A percentile compares a stretch with the other conserved stretches of the same genome.
Evolutionary conservation across 1,140 invertebrate genomes (phyloP).

Genomic region (Battus philenor): DNA sequence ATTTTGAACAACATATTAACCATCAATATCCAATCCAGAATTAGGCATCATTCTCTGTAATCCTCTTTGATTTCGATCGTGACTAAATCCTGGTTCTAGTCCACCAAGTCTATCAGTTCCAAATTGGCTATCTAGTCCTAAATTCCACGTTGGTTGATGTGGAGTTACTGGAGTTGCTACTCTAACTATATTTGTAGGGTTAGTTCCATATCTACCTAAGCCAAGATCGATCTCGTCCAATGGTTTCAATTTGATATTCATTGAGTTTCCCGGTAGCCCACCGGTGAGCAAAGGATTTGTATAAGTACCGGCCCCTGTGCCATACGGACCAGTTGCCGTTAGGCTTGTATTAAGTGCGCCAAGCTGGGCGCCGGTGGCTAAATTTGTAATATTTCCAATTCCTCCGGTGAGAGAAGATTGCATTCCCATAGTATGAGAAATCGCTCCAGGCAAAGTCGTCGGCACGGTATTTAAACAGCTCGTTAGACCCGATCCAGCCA

Average conservation of each 20-base stretch:
- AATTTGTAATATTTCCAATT: constrained; percentile 63
- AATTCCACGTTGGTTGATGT: constrained; percentile 75
- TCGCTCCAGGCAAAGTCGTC: constrained; percentile 59
- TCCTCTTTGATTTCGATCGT: constrained; percentile 74
- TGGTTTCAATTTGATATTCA: constrained; percentile 81
- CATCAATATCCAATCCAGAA: constrained; percentile 76
- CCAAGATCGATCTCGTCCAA: constrained; percentile 82
- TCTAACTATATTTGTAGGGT: constrained; percentile 68
- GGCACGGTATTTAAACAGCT: constrained; percentile 66
- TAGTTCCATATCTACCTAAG: constrained; percentile 72
- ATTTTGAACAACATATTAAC: constrained; percentile 35
- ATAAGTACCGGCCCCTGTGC: constrained; percentile 76
- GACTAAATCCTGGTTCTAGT: constrained; percentile 75
- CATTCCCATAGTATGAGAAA: constrained; percentile 61
- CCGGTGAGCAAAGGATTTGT: constrained; percentile 77
- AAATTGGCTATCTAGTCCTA: constrained; percentile 80
- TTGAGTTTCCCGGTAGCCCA: constrained; percentile 68
- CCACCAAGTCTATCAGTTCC: constrained; percentile 75
- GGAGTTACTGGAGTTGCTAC: constrained; percentile 80
- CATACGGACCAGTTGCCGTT: constrained; percentile 62
- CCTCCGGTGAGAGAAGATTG: constrained; percentile 58
- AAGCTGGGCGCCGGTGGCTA: constrained; percentile 68
- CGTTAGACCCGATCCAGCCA: constrained; percentile 53
- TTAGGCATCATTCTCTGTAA: constrained; percentile 73
- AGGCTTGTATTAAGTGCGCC: constrained; percentile 69